These are phyloP conservation scores for Amphiprion percula DNA, from an alignment of 2,113 vertebrate genomes.

Conservation along the genomic window DNA sequence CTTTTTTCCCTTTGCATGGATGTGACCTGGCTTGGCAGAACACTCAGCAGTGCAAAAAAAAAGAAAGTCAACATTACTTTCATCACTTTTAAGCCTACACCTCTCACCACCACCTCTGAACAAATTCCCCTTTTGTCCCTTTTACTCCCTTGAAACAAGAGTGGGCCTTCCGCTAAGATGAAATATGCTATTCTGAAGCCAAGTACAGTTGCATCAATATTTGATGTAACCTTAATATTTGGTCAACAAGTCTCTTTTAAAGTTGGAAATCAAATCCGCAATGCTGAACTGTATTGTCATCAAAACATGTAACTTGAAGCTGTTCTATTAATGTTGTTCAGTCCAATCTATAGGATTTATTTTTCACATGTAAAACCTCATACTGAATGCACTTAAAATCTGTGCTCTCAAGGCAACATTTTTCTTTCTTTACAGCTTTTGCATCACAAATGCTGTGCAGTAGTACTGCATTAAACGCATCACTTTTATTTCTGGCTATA, in stretches of 20 bases:
- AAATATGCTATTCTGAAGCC: conserved; percentile 36
- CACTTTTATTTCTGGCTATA: conserved; percentile 7
- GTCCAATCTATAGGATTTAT: conserved; percentile 30
- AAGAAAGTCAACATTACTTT: conserved; percentile 52
- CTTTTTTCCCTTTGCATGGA: conserved; percentile 12
- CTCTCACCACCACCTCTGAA: conserved; percentile 32
- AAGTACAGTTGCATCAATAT: conserved; percentile 48
- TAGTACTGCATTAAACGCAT: not conserved
- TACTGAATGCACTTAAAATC: conserved; percentile 11
- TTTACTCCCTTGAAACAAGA: conserved; percentile 27
- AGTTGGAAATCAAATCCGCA: conserved; percentile 42
- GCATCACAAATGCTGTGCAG: not conserved
- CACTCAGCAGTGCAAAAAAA: conserved; percentile 16
- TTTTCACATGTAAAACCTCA: conserved; percentile 4
- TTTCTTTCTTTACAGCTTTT: not conserved
- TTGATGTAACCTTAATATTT: conserved; percentile 34
- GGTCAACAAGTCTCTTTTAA: conserved; percentile 40
- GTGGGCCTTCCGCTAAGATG: not conserved
- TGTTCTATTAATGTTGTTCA: conserved; percentile 19
- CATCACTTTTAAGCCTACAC: conserved; percentile 38
- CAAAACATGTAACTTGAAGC: conserved; percentile 32
- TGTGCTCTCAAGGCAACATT: not conserved
- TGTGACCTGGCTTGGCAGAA: conserved; percentile 45
- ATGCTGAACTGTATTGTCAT: conserved; percentile 49
- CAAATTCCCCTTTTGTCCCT: conserved; percentile 36